A percentile compares a stretch with the other conserved stretches of the same genome.
Conservation (phyloP, 2,797 vertebrate genomes). For the Amblyopsis hoosieri region DNA sequence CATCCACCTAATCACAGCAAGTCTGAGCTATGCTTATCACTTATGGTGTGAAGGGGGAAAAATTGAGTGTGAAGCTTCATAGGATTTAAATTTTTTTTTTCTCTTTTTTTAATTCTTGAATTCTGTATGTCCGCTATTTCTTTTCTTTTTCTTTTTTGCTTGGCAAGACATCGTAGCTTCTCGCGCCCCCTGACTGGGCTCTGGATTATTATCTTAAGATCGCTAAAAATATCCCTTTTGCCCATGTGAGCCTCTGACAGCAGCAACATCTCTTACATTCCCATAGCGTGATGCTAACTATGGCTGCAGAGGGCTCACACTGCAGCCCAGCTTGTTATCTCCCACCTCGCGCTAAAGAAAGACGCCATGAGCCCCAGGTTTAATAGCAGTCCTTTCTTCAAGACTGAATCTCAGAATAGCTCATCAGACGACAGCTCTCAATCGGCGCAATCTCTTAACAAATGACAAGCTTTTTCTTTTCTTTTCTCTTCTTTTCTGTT, state of each 20-base stretch:
- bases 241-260: conserved; percentile 76
- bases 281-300: conserved; percentile 73
- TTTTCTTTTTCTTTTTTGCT: conserved; percentile 67
- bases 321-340: conserved; percentile 63
- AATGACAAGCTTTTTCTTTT: conserved; percentile 25
- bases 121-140: conserved; percentile 44
- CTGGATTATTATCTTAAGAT: conserved; percentile 81
- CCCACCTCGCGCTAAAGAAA: conserved; percentile 2
- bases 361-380: conserved; percentile 23
- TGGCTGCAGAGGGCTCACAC: conserved; percentile 59
- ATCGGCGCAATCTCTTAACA: no score
- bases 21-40: conserved; percentile 49
- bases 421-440: conserved; percentile 50
- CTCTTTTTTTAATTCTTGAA: conserved; percentile 19
- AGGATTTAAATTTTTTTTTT: not conserved
- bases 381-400: conserved; percentile 22
- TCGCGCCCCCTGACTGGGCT: conserved; percentile 54
- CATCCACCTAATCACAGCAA: conserved; percentile 1
- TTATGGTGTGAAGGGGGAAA: conserved; percentile 14
- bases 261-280: conserved; percentile 74
- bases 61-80: no score
- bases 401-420: conserved; percentile 40
- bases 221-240: conserved; percentile 80
- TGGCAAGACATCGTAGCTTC: conserved; percentile 61
- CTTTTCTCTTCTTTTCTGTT: conserved; percentile 13